Evolutionary conservation across 2,797 vertebrate genomes (phyloP).

Genomic region (Adelosebastes latens): DNA sequence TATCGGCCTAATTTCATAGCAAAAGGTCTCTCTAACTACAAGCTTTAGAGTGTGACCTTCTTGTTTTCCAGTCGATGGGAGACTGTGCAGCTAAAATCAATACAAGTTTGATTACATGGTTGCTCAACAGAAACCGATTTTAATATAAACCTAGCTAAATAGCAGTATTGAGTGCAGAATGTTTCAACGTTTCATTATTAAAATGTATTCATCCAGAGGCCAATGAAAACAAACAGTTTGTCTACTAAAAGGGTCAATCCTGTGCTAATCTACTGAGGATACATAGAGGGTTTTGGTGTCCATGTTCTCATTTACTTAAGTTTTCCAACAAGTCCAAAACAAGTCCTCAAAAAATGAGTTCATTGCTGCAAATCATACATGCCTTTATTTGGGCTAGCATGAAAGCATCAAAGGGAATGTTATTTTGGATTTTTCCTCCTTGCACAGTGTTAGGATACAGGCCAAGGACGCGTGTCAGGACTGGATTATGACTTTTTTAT

Average conservation of each 20-base stretch:
- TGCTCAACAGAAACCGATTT: slow-evolving; percentile 19
- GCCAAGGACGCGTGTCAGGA: slow-evolving; percentile 52
- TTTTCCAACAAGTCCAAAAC: not conserved
- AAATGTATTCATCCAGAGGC: slow-evolving; percentile 15
- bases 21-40: slow-evolving; percentile 4
- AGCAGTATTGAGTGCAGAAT: not conserved
- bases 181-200: slow-evolving; percentile 16
- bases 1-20: not conserved
- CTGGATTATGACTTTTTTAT: slow-evolving; percentile 47
- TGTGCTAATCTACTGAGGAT: not conserved
- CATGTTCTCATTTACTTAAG: not conserved
- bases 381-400: slow-evolving; percentile 46
- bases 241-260: not conserved
- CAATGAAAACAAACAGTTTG: slow-evolving; percentile 2
- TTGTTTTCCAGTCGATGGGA: not conserved
- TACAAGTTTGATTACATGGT: slow-evolving; percentile 23
- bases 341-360: not conserved
- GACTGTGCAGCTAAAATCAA: slow-evolving; percentile 13
- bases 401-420: slow-evolving; percentile 44
- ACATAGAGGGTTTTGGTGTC: not conserved
- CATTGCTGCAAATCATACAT: slow-evolving; percentile 22
- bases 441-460: slow-evolving; percentile 37
- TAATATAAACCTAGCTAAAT: slow-evolving; percentile 14
- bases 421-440: slow-evolving; percentile 59
- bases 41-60: slow-evolving; percentile 6